Percentiles rank a stretch among this genome's conserved stretches.
Conservation (phyloP, 1,140 invertebrate genomes). For the Aphelenchoides avenae region DNA sequence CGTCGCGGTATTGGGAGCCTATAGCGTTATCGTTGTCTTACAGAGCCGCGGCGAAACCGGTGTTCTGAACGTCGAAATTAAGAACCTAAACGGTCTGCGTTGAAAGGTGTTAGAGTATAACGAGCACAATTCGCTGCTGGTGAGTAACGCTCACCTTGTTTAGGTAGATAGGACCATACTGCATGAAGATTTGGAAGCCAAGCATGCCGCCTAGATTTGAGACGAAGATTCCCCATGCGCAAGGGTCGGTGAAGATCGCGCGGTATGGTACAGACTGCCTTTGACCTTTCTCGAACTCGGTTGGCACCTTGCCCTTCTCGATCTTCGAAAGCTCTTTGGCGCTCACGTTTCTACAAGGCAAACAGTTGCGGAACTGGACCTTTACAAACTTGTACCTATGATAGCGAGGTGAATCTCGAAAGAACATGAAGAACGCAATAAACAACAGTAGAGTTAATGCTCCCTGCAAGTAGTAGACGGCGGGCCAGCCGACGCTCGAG, state of each 20-base stretch:
- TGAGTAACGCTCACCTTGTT: conserved; percentile 42
- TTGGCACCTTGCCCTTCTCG: conserved; percentile 18
- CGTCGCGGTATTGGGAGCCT: too few relatives aligned
- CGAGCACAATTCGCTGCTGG: too few relatives aligned
- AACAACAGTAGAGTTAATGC: conserved; percentile 33
- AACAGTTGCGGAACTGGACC: neutral
- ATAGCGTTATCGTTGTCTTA: too few relatives aligned
- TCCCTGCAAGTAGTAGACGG: conserved; percentile 46
- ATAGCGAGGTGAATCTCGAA: conserved; percentile 31
- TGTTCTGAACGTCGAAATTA: conserved; percentile 42
- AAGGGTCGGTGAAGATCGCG: conserved; percentile 14
- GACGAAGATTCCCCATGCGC: conserved; percentile 21
- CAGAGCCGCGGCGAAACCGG: conserved; percentile 42
- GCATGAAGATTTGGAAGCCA: conserved; percentile 44
- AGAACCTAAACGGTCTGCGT: conserved; percentile 16
- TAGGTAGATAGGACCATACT: conserved; percentile 52
- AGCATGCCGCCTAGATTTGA: conserved; percentile 29
- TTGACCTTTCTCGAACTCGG: conserved; percentile 8
- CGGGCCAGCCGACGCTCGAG: conserved; percentile 35
- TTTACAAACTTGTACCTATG: conserved; percentile 29
- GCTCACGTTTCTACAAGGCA: conserved; percentile 17
- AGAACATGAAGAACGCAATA: conserved; percentile 34
- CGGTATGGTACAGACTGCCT: conserved; percentile 23
- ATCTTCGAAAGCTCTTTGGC: conserved; percentile 30
- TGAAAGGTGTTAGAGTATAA: neutral